Percentiles rank a stretch among this genome's conserved stretches.
Conservation (phyloP, 2,797 vertebrate genomes). For the Epinephelus awoara region DNA sequence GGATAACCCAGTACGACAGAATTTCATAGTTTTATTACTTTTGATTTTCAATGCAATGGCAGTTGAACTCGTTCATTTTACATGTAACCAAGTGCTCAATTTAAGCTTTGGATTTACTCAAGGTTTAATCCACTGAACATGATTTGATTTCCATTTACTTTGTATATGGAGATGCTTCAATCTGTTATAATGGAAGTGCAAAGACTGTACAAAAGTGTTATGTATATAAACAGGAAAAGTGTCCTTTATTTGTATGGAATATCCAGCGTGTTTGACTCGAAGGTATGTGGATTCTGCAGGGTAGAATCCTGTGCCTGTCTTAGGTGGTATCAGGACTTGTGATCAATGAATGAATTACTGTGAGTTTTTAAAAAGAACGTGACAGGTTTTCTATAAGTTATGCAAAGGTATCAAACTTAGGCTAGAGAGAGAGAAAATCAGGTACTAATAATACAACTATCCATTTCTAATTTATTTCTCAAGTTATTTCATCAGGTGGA, state of each 20-base stretch:
- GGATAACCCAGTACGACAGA: conserved; percentile 37
- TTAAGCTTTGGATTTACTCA: conserved; percentile 71
- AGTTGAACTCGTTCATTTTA: conserved; percentile 62
- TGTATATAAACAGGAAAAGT: conserved; percentile 87
- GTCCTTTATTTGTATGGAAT: conserved; percentile 86
- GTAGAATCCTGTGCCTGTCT: conserved; percentile 85
- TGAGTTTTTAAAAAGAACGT: conserved; percentile 84
- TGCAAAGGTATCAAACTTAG: conserved; percentile 83
- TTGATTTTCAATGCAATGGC: conserved; percentile 50
- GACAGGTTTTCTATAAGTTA: conserved; percentile 84
- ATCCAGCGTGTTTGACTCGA: conserved; percentile 82
- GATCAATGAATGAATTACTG: conserved; percentile 86
- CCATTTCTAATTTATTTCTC: conserved; percentile 86
- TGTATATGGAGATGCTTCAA: conserved; percentile 68
- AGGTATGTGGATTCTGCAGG: conserved; percentile 88
- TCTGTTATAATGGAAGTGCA: conserved; percentile 76
- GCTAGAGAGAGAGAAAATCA: conserved; percentile 83
- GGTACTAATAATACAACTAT: conserved; percentile 87
- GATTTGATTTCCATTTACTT: conserved; percentile 69
- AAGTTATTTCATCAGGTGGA: conserved; percentile 73
- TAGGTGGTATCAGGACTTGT: conserved; percentile 82
- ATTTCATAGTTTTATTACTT: conserved; percentile 48
- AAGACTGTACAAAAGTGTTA: conserved; percentile 87
- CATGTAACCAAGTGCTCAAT: conserved; percentile 66
- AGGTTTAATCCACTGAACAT: conserved; percentile 77